Evolutionary conservation across 2,113 vertebrate genomes (phyloP).

Genomic region (Antechinus flavipes): DNA sequence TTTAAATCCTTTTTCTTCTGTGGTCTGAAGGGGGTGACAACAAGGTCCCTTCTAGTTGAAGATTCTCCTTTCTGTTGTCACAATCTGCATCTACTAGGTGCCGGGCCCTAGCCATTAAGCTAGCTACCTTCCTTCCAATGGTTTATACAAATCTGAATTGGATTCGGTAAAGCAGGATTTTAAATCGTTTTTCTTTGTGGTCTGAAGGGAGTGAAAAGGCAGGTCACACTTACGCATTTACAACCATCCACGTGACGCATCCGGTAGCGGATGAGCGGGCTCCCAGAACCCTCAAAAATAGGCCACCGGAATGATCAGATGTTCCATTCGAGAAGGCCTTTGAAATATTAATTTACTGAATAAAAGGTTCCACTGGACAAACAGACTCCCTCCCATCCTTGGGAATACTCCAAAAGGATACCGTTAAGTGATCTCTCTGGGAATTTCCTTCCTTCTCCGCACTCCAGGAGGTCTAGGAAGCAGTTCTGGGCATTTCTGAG

Average conservation of each 20-base stretch:
- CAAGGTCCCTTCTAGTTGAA: neutral
- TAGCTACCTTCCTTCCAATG: neutral
- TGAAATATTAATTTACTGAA: neutral
- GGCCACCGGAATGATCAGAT: neutral
- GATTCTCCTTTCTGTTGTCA: neutral
- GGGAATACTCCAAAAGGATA: neutral
- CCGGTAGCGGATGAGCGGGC: too few relatives aligned
- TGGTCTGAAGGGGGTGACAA: neutral
- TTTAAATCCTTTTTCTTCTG: neutral
- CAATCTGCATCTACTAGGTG: too few relatives aligned
- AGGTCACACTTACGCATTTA: neutral
- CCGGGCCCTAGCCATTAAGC: too few relatives aligned
- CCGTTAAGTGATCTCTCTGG: neutral
- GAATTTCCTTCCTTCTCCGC: neutral
- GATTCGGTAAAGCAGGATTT: neutral
- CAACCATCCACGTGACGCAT: neutral
- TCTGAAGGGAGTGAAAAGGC: neutral
- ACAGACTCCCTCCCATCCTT: neutral
- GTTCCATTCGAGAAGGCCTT: neutral
- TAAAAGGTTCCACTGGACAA: neutral
- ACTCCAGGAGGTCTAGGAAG: neutral
- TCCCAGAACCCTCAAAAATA: neutral
- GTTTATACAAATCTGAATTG: neutral
- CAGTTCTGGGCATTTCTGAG: neutral
- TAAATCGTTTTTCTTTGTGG: neutral